A percentile compares a stretch with the other conserved stretches of the same genome.
phyloP scores from a whole-genome alignment of 2,113 vertebrate genomes.

The Regulus satrapa region DNA sequence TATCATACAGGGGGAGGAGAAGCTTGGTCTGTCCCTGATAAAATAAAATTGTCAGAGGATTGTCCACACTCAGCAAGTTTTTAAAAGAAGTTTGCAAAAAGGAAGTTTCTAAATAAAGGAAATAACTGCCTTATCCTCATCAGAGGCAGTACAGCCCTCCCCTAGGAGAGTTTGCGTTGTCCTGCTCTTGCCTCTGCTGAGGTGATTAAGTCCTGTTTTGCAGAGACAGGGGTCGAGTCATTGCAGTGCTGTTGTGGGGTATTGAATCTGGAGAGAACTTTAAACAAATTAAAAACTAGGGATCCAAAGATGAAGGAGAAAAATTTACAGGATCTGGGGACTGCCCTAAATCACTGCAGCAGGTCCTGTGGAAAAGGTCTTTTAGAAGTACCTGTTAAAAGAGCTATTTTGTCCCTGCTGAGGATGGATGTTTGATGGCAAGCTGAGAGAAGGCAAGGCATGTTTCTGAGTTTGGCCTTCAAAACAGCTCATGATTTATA shows the following conservation, averaged over 20 bases:
- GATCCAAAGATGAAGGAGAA: not conserved
- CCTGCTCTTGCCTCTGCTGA: not conserved
- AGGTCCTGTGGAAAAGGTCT: not conserved
- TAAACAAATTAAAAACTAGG: not conserved
- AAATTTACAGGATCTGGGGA: not conserved
- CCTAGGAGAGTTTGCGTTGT: not conserved
- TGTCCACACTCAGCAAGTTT: not conserved
- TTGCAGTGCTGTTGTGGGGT: not conserved
- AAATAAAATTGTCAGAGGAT: not conserved
- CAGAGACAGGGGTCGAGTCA: accelerated
- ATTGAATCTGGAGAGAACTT: not conserved
- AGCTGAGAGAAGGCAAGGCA: not conserved
- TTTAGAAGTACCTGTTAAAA: not conserved
- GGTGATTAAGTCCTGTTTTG: not conserved
- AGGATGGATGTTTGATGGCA: not conserved
- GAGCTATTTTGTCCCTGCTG: not conserved
- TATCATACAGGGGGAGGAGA: not conserved
- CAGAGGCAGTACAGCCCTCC: not conserved
- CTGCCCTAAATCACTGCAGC: not conserved
- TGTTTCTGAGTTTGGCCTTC: not conserved
- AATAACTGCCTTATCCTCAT: not conserved
- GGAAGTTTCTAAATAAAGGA: not conserved
- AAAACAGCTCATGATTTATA: not conserved
- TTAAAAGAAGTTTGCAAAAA: not conserved
- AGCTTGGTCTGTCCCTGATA: not conserved